Conservation (phyloP, 2,888 invertebrate genomes). For the Stenolophus ochropezus region DNA sequence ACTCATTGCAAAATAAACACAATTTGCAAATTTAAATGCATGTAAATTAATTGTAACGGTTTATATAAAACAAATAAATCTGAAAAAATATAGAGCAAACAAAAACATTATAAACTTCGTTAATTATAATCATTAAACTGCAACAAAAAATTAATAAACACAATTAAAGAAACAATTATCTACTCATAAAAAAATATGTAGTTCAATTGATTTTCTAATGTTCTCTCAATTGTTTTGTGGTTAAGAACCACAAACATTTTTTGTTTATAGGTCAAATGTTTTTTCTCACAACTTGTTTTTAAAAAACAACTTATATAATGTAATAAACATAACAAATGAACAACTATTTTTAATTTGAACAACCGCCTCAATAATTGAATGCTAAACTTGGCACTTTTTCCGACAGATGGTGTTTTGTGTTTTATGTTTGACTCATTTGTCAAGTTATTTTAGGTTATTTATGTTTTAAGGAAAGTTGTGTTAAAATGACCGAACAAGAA, state of each 20-base stretch:
- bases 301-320: no score
- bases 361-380: no score
- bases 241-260: background rate
- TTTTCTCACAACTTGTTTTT: background rate
- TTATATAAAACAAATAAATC: background rate
- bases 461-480: no score
- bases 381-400: no score
- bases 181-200: background rate
- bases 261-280: background rate
- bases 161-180: background rate
- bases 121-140: background rate
- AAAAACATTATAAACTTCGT: background rate
- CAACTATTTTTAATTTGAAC: no score
- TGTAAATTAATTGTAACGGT: slow-evolving; percentile 7
- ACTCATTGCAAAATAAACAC: background rate
- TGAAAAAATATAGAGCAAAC: background rate
- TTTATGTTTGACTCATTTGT: no score
- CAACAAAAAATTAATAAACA: background rate
- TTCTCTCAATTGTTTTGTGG: background rate
- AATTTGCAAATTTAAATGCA: background rate
- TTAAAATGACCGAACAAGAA: no score
- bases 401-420: no score
- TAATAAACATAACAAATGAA: no score
- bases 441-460: no score
- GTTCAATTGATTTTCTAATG: background rate